Evolutionary conservation across 2,113 vertebrate species (phyloP), one percentile per base, ranked within the genome.

Genomic region (Semnornis frantzii): DNA sequence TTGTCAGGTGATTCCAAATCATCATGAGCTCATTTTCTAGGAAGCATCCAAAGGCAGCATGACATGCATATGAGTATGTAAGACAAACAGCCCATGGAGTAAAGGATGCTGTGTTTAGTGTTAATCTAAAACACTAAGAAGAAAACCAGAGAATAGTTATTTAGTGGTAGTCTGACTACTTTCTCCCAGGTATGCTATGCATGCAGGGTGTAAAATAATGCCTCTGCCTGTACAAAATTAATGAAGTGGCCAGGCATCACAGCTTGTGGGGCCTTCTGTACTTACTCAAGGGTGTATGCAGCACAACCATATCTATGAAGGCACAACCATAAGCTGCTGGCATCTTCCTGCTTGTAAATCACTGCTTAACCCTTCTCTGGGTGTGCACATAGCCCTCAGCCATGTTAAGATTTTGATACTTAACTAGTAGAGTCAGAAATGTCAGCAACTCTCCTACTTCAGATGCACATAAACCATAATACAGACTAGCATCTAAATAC

Each of bases 151-250:
- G 66, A 42, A 55, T 0, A 63, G 20, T 20, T 58, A 33, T 27
- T 15, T 46, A 42, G 46, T 59, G 44, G 25, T 3, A 70, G 20
- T 87, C 48, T 44, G 30, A 33, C 4, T 3, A 37, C 33, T 13
- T 66, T 39, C 37, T 44, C 59, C 27, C 58, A 57, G 13, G 25
- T 14, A 27, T 7, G 8, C 28, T 23, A 14, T 5, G n/a, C 57
- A 15, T 3, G 11, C 31, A 42, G 33, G 11, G 12, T 2, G 1
- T 6, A 48, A 71, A 91, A 60, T 0, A 0, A n/a, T 15, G 18
- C 16, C 44, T 37, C 33, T 48, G 6, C 30, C 55, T 14, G 2
- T 48, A 46, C 72, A 39, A 14, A 30, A 27, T 12, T 25, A 44
- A 20, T 42, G 8, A 75, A 24, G 54, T 15, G 71, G 46, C 33